Conservation (phyloP, 2,113 vertebrate species). For the Perca fluviatilis region DNA sequence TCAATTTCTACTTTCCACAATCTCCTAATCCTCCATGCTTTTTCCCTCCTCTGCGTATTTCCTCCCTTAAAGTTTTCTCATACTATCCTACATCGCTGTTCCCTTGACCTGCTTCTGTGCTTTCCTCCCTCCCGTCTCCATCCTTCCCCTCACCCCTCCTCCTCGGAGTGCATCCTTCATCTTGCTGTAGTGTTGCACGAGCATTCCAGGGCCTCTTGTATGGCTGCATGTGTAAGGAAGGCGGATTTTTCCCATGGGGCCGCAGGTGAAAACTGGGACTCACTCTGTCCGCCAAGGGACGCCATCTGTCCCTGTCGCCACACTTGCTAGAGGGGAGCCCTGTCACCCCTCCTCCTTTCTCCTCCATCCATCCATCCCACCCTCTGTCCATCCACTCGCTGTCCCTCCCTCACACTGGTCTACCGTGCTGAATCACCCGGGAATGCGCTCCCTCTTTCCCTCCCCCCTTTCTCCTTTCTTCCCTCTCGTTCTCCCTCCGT, state of each 20-base stretch:
- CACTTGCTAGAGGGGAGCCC: conserved; percentile 81
- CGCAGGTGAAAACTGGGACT: conserved; percentile 89
- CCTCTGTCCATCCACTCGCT: conserved; percentile 70
- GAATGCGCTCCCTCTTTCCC: conserved; percentile 48
- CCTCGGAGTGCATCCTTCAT: conserved; percentile 67
- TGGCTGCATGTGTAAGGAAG: conserved; percentile 81
- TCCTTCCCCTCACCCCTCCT: conserved; percentile 18
- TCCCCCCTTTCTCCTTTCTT: conserved; percentile 41
- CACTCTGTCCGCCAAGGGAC: conserved; percentile 84
- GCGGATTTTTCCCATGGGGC: conserved; percentile 85
- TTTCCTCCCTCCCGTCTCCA: conserved; percentile 36
- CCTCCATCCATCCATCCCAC: conserved; percentile 66
- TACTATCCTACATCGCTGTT: conserved; percentile 58
- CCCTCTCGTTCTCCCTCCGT: conserved; percentile 51
- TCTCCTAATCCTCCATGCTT: conserved; percentile 69
- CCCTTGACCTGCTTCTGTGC: conserved; percentile 68
- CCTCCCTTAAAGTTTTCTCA: conserved; percentile 61
- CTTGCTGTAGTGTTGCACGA: conserved; percentile 67
- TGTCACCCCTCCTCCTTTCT: conserved; percentile 67
- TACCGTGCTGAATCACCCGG: conserved; percentile 75
- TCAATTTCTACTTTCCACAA: conserved; percentile 63
- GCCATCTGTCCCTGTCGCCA: conserved; percentile 87
- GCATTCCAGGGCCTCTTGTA: conserved; percentile 82
- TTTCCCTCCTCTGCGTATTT: conserved; percentile 61
- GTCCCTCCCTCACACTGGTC: conserved; percentile 52